phyloP scores from a whole-genome alignment of 2,113 vertebrate species.

The Pseudopipra pipra region DNA sequence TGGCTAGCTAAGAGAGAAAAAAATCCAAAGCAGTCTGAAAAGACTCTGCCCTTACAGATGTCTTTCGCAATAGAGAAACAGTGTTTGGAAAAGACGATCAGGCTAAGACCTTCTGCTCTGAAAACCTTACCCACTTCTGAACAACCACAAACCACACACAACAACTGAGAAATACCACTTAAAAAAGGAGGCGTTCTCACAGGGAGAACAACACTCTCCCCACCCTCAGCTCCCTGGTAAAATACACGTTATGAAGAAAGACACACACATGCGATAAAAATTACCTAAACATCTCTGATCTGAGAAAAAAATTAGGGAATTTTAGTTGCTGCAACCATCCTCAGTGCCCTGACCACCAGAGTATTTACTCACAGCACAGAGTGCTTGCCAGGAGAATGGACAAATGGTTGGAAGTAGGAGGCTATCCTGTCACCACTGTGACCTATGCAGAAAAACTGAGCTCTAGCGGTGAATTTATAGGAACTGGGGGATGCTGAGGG shows the following conservation, averaged over 20 bases:
- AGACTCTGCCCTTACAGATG: background rate
- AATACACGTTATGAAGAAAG: background rate
- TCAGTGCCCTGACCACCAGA: background rate
- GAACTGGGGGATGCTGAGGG: background rate
- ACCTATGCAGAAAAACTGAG: background rate
- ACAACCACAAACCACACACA: slow-evolving; percentile 19
- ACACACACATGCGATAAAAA: background rate
- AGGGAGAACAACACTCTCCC: background rate
- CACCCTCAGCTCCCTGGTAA: background rate
- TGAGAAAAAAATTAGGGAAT: background rate
- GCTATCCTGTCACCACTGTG: background rate
- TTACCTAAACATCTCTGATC: background rate
- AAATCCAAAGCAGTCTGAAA: background rate
- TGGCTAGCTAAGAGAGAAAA: background rate
- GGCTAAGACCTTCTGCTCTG: background rate
- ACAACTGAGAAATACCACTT: background rate
- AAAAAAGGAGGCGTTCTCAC: background rate
- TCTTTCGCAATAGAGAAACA: background rate
- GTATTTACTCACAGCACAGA: background rate
- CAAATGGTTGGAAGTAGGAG: background rate
- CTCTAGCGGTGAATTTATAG: background rate
- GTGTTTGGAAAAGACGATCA: background rate
- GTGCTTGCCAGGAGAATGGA: background rate
- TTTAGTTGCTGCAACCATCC: background rate
- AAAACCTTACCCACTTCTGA: slow-evolving; percentile 13